These are phyloP conservation scores for Limnephilus rhombicus DNA, from an alignment of 2,888 invertebrate species.

Conservation along the genomic window DNA sequence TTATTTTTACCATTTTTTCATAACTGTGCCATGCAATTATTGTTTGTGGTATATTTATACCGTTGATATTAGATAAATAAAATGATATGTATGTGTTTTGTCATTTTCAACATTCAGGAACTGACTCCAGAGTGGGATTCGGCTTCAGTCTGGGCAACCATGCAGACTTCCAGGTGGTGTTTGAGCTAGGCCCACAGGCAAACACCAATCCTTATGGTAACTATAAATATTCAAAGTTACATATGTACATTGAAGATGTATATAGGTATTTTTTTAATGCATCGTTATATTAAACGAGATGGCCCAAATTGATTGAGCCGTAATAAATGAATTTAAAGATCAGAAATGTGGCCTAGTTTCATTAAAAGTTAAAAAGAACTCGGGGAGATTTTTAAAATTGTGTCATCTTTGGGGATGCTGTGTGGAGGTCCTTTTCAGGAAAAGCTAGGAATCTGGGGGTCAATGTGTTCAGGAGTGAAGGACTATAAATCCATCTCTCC, in stretches of 20 bases:
- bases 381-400: too few species aligned
- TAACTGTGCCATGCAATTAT: too few species aligned
- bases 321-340: background rate
- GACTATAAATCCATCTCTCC: too few species aligned
- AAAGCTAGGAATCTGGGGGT: too few species aligned
- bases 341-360: too few species aligned
- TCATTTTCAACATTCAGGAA: slow-evolving; percentile 77
- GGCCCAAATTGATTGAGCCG: background rate
- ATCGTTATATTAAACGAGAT: background rate
- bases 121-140: slow-evolving; percentile 87
- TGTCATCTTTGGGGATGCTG: too few species aligned
- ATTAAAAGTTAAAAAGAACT: too few species aligned
- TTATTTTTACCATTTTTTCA: too few species aligned
- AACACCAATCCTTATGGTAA: slow-evolving; percentile 84
- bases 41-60: too few species aligned
- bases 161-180: slow-evolving; percentile 87
- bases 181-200: slow-evolving; percentile 88
- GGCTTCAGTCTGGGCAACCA: slow-evolving; percentile 89
- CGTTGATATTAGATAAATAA: background rate
- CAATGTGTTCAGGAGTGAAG: too few species aligned
- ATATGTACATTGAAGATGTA: background rate
- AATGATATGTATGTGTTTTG: background rate
- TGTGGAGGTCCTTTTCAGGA: too few species aligned
- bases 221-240: slow-evolving; percentile 61
- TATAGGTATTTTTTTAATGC: background rate